A percentile compares a stretch with the other conserved stretches of the same genome.
phyloP scores from a whole-genome alignment of 2,797 vertebrate genomes.

The Mus caroli region DNA sequence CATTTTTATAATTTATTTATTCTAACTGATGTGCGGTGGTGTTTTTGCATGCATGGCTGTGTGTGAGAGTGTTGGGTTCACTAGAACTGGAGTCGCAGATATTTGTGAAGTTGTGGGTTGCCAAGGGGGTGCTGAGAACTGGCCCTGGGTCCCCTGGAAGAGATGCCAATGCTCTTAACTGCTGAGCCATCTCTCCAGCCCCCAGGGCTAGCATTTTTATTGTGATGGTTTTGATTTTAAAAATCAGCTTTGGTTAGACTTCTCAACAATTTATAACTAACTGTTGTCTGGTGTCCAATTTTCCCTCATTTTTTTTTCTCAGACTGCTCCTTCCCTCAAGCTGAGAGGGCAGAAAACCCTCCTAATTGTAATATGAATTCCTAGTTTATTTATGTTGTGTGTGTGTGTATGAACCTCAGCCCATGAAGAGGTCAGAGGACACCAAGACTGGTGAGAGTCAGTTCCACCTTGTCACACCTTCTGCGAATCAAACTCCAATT shows the following conservation, averaged over 20 bases:
- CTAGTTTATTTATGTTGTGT: neutral
- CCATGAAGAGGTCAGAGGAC: neutral
- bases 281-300: conserved; percentile 29
- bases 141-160: neutral
- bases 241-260: neutral
- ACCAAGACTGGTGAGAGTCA: neutral
- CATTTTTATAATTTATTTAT: neutral
- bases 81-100: neutral
- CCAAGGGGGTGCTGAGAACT: neutral
- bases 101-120: neutral
- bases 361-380: conserved; percentile 8
- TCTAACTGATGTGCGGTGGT: neutral
- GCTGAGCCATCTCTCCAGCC: neutral
- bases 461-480: neutral
- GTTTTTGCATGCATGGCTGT: neutral
- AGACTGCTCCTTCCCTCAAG: neutral
- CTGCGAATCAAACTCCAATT: neutral
- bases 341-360: neutral
- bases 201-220: neutral
- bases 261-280: neutral
- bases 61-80: neutral
- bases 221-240: neutral
- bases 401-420: too few relatives aligned
- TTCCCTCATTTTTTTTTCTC: neutral
- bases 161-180: neutral